These are phyloP conservation scores for Conops quadrifasciatus DNA, from an alignment of 2,888 invertebrate species.

Conservation along the genomic window DNA sequence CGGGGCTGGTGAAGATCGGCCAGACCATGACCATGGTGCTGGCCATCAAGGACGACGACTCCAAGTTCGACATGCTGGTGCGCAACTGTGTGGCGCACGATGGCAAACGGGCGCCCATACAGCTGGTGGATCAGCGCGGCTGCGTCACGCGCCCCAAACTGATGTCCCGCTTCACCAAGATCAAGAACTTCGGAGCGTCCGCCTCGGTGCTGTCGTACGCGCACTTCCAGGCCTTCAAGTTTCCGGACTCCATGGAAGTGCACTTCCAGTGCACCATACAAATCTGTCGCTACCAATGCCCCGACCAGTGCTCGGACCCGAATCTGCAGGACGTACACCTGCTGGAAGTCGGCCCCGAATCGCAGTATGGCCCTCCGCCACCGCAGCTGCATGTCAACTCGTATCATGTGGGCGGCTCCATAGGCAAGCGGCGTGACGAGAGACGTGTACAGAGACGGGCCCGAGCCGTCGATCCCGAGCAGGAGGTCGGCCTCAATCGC, in stretches of 20 bases:
- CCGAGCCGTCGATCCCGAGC: slow-evolving; percentile 72
- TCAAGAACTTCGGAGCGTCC: slow-evolving; percentile 93
- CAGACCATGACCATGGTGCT: slow-evolving; percentile 97
- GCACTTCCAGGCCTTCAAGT: slow-evolving; percentile 94
- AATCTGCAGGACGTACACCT: slow-evolving; percentile 70
- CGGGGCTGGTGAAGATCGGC: slow-evolving; percentile 92
- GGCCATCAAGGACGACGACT: slow-evolving; percentile 93
- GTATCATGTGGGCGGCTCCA: slow-evolving; percentile 70
- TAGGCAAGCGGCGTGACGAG: slow-evolving; percentile 75
- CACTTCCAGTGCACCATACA: slow-evolving; percentile 96
- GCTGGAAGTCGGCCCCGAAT: slow-evolving; percentile 67
- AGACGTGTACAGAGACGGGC: slow-evolving; percentile 73
- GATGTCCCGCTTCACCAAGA: slow-evolving; percentile 93
- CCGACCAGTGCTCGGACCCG: slow-evolving; percentile 86
- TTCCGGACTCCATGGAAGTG: slow-evolving; percentile 96
- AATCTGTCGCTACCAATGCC: slow-evolving; percentile 91
- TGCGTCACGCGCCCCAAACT: slow-evolving; percentile 91
- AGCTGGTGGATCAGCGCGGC: slow-evolving; percentile 90
- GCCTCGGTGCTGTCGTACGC: slow-evolving; percentile 92
- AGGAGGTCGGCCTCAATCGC: slow-evolving; percentile 87
- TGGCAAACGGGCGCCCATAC: slow-evolving; percentile 91
- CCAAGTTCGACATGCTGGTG: slow-evolving; percentile 94
- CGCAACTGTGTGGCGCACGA: slow-evolving; percentile 95
- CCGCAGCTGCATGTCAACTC: slow-evolving; percentile 71
- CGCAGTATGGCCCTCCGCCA: slow-evolving; percentile 78